Evolutionary conservation across 2,888 invertebrate genomes (phyloP), one percentile per base, ranked within the genome.

Genomic region (Cancer borealis): DNA sequence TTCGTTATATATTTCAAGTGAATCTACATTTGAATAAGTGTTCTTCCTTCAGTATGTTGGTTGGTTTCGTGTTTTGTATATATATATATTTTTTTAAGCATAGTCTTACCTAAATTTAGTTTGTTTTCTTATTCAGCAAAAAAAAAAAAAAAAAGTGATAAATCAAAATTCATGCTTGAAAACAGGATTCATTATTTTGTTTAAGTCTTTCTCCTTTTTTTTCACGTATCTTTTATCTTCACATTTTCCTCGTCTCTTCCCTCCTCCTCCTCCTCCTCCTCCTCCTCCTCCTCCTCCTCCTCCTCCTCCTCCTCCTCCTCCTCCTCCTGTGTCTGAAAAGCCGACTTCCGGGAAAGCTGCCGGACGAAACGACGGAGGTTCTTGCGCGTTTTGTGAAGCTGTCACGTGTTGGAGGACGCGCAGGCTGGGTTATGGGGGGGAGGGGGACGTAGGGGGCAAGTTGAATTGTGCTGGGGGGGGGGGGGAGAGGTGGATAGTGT

Each of bases 221-320:
- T 66, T n/a, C n/a, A n/a, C n/a, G 14, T 66, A 0, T n/a, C n/a
- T 66, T 66, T n/a, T 66, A n/a, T 66, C n/a, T 5, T 66, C 4
- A 3, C 0, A 17, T n/a, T 21, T 66, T 66, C 60, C 21, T 66
- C 12, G 14, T 4, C 66, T 66, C n/a, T n/a, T 21, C 30, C 14
- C 6, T 30, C 8, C 8, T 26, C 30, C 6, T 5, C 5, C 79
- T 66, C 60, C 17, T 60, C 60, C 60, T 10, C 60, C 17, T 60
- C 60, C 49, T 49, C 49, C 17, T 73, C 26, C 73, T 73, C 73
- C n/a, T n/a, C 26, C 26, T 73, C 73, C 26, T 73, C 73, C 79
- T 79, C 79, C 79, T 79, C 79, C 30, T 79, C 79, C 79, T 79
- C 79, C 26, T 79, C 79, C 79, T 79, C 79, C 79, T 79, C 79